Percentiles rank a stretch among this genome's conserved stretches.
Evolutionary conservation across 2,888 invertebrate species (phyloP).

Genomic region (Nephrotoma flavescens): DNA sequence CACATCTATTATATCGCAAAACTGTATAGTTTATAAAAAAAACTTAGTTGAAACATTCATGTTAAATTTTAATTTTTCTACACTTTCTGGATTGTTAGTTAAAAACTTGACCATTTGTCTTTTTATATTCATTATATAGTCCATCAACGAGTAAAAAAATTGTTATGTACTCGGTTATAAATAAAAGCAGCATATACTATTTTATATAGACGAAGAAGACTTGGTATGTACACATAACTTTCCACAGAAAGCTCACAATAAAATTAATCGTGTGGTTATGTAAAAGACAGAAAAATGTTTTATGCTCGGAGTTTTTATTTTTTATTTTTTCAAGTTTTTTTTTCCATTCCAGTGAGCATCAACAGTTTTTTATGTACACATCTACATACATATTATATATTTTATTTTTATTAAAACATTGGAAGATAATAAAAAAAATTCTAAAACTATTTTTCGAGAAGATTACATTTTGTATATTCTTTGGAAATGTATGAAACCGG

Average conservation of each 20-base stretch:
- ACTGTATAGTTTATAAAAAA: background rate
- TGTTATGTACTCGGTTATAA: background rate
- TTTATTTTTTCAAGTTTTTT: background rate
- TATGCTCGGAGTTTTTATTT: background rate
- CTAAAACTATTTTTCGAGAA: background rate
- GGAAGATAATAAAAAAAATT: background rate
- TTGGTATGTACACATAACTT: background rate
- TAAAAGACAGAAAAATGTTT: background rate
- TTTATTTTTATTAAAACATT: background rate
- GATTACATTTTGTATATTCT: background rate
- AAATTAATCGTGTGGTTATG: background rate
- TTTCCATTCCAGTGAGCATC: background rate
- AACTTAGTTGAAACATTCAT: background rate
- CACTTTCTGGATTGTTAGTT: background rate
- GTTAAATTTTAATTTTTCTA: background rate
- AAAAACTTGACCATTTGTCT: background rate
- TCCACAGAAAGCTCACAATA: background rate
- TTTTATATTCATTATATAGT: background rate
- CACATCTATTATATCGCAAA: background rate
- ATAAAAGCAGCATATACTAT: background rate
- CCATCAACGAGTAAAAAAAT: background rate
- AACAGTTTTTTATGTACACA: background rate
- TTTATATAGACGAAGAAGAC: background rate
- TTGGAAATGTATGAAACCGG: background rate
- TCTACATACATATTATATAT: background rate